Percentiles rank a stretch among this genome's conserved stretches.
phyloP scores from a whole-genome alignment of 1,140 invertebrate species.

The Caerostris extrusa region DNA sequence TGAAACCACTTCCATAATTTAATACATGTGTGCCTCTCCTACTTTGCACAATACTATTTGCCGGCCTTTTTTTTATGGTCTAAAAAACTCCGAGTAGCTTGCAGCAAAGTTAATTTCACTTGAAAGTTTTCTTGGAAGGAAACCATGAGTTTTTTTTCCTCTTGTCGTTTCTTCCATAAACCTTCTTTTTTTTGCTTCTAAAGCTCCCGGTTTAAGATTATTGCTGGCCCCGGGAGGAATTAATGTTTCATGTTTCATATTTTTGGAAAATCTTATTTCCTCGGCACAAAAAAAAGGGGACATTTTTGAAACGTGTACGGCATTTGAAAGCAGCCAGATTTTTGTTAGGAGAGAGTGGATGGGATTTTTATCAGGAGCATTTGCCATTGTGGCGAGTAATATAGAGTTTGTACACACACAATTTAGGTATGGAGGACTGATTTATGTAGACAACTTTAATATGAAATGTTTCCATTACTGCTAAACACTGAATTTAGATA shows the following conservation, averaged over 20 bases:
- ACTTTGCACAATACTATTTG: background rate
- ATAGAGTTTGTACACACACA: background rate
- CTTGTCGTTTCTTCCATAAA: background rate
- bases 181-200: background rate
- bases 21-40: no score
- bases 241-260: constrained; percentile 37
- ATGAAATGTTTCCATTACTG: background rate
- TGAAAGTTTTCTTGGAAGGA: background rate
- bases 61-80: background rate
- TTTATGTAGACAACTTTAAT: background rate
- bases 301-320: background rate
- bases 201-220: background rate
- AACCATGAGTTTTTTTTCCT: background rate
- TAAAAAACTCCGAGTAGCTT: constrained; percentile 1
- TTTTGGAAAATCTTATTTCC: constrained; percentile 18
- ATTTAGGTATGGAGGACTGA: background rate
- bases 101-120: background rate
- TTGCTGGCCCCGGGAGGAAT: background rate
- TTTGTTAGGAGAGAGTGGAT: no score
- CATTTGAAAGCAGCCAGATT: no score
- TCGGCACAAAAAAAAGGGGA: no score
- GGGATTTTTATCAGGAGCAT: no score
- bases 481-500: no score
- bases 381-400: background rate
- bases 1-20: no score